Evolutionary conservation across 2,888 invertebrate species (phyloP), one percentile per base, ranked within the genome.

Genomic region (Rhabditophanes sp.): DNA sequence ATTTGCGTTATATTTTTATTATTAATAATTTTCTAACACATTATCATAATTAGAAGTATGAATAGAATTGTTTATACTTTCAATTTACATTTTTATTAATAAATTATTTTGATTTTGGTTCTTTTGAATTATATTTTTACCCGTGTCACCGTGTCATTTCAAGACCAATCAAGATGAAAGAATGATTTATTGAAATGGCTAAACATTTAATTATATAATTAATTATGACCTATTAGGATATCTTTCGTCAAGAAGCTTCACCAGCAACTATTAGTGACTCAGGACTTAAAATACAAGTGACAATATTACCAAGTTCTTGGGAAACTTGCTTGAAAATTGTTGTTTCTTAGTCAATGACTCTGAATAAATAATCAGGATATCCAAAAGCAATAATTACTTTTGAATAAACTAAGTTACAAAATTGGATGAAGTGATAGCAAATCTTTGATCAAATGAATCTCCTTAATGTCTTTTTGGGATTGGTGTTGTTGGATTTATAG

Each of bases 341-440:
- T n/a, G n/a, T 82, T 65, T 96, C 96, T 0, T 90, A 84, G 28
- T 82, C 82, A 69, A 90, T 93, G 12, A 96, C 85, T 5, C 96
- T 73, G 72, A 96, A 96, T 69, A 88, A 88, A 70, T 93, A 93
- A 68, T 99, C 96, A 84, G 93, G 93, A 72, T 93, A 96, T 33
- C 96, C 96, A 64, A 88, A 87, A 1, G 93, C 88, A 48, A 99
- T 81, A 49, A 99, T 76, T 70, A 85, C 88, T 46, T 84, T 60
- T 62, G 87, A 87, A 70, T 99, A 96, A 2, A 93, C 88, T 0
- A 93, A 18, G 88, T 88, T 18, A 93, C 84, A 71, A 93, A 96
- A 68, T 88, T 88, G 68, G 82, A 84, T 25, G 22, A 41, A 2
- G 81, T 76, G 55, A 90, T 83, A 65, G 80, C 79, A 47, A 93